Percentiles rank a stretch among this genome's conserved stretches.
These are phyloP conservation scores for Manduca sexta DNA, from an alignment of 1,140 invertebrate species.

Conservation along the genomic window DNA sequence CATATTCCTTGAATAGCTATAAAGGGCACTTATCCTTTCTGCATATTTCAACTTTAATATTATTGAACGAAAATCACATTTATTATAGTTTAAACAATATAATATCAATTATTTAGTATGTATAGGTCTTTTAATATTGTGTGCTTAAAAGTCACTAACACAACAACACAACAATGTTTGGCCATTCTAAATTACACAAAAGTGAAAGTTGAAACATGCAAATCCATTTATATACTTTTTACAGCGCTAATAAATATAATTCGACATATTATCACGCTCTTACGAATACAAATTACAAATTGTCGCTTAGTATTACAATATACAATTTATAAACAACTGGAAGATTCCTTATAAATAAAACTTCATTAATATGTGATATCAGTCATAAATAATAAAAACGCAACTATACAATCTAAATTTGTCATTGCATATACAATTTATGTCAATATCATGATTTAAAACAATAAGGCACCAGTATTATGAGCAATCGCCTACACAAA, in stretches of 20 bases:
- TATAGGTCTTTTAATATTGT: too few species aligned
- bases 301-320: constrained; percentile 1
- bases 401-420: neutral
- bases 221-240: neutral
- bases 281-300: neutral
- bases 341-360: constrained; percentile 1
- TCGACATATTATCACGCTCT: neutral
- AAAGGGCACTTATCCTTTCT: constrained; percentile 18
- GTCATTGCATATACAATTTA: constrained; percentile 11
- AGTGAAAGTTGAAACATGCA: too few species aligned
- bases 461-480: constrained; percentile 21
- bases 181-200: too few species aligned
- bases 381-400: constrained; percentile 15
- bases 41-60: too few species aligned
- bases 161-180: too few species aligned
- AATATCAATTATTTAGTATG: too few species aligned
- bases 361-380: neutral
- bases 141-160: too few species aligned
- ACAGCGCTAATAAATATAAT: neutral
- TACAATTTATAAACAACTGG: constrained; percentile 1
- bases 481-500: constrained; percentile 13
- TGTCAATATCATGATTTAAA: constrained; percentile 5
- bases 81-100: too few species aligned
- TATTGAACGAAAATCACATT: too few species aligned
- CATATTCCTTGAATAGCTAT: constrained; percentile 26